Base-by-base conservation (phyloP, 2,888 invertebrate genomes). In the Geotrupes spiniger region DNA sequence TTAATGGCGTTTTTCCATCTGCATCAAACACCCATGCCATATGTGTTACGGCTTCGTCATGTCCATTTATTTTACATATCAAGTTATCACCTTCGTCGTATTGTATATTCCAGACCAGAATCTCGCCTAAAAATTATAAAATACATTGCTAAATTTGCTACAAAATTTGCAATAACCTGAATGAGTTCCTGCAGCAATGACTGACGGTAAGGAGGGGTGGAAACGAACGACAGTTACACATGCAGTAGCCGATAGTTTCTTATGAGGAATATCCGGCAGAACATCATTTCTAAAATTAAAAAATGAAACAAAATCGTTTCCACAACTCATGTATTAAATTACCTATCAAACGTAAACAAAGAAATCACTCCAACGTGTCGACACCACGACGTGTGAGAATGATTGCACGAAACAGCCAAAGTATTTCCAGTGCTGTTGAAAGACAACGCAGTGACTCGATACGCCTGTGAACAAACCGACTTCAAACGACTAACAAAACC, bases 121-220 rank as follows among this genome's bases (percentile, higher is more conserved):
- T 58, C 31, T 63, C 62, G 15, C 69, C 68, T 63, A 36, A 11
- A 36, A 36, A 12, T 1, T 11, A 2, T 12, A 36, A 36, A 11
- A n/a, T 36, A 36, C 9, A 25, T 25, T 36, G 8, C n/a, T n/a
- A n/a, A n/a, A n/a, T n/a, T n/a, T n/a, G n/a, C n/a, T n/a, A n/a
- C n/a, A n/a, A 17, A 6, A 33, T 43, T 31, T 45, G 10, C 33
- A 29, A 41, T 8, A 62, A 72, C 74, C 73, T 43, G 72, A 59
- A 58, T 66, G 64, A 8, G 72, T 68, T 17, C 76, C 77, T 51
- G 73, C 75, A 16, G 76, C 77, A 36, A 79, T 62, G 45, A 79
- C 69, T 2, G 73, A 70, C 1, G 78, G 74, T 54, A 75, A 69
- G 1, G 61, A 63, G 2, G 77, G 75, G 64, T 79, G 79, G 64